Evolutionary conservation across 2,888 invertebrate genomes (phyloP).

Genomic region (Drosophila rubida): DNA sequence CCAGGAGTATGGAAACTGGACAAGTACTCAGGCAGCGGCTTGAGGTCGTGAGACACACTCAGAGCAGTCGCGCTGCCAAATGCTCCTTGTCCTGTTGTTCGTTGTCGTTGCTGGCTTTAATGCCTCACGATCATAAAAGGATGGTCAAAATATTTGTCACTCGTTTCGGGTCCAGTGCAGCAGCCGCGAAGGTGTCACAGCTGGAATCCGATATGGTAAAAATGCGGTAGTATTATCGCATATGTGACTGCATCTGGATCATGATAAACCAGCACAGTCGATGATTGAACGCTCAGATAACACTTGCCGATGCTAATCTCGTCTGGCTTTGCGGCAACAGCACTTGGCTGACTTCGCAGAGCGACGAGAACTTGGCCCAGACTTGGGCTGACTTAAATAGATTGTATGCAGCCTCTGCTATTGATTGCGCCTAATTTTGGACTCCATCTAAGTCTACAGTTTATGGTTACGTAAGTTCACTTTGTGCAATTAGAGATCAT

Average conservation of each 20-base stretch:
- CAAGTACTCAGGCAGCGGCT: slow-evolving; percentile 36
- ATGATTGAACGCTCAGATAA: slow-evolving; percentile 50
- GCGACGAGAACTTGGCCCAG: background rate
- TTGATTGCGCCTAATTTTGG: too few species aligned
- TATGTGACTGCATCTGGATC: slow-evolving; percentile 48
- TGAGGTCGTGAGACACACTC: slow-evolving; percentile 71
- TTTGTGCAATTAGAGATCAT: too few species aligned
- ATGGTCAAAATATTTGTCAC: slow-evolving; percentile 73
- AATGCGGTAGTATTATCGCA: slow-evolving; percentile 43
- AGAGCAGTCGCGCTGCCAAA: slow-evolving; percentile 11
- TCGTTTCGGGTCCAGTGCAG: slow-evolving; percentile 34
- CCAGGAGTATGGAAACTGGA: slow-evolving; percentile 61
- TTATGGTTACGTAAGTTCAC: too few species aligned
- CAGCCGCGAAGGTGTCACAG: slow-evolving; percentile 51
- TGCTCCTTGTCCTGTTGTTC: slow-evolving; percentile 47
- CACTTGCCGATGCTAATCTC: slow-evolving; percentile 12
- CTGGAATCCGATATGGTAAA: slow-evolving; percentile 63
- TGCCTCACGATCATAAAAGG: slow-evolving; percentile 79
- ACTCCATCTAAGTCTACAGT: too few species aligned
- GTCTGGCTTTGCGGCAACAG: background rate
- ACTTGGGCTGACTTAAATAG: background rate
- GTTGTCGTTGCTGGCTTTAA: slow-evolving; percentile 4
- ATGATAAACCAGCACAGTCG: slow-evolving; percentile 38
- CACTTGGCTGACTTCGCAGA: background rate
- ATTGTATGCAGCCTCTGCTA: too few species aligned